Conservation (phyloP, 1,140 invertebrate species). For the Zophobas morio region DNA sequence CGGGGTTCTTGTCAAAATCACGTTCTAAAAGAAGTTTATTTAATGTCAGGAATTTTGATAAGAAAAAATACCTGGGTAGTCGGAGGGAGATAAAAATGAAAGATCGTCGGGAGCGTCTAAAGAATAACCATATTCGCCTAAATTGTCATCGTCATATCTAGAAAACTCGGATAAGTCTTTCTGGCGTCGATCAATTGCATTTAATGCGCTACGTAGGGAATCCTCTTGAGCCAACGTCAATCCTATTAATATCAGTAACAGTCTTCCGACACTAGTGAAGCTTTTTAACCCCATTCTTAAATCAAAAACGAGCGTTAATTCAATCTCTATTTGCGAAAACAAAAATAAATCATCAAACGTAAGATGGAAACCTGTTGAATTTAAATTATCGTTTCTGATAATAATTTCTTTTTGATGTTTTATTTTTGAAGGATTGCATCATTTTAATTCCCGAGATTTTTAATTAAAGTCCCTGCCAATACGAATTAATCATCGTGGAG, state of each 20-base stretch:
- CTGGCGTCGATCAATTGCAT: slow-evolving; percentile 69
- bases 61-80: slow-evolving; percentile 43
- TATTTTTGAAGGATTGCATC: not conserved
- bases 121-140: slow-evolving; percentile 55
- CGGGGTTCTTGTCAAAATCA: slow-evolving; percentile 38
- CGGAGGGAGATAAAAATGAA: slow-evolving; percentile 53
- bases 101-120: slow-evolving; percentile 56
- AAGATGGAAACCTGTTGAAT: slow-evolving; percentile 30
- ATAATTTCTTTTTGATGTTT: slow-evolving; percentile 1
- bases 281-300: slow-evolving; percentile 39
- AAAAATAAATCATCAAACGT: not conserved
- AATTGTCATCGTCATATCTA: slow-evolving; percentile 53
- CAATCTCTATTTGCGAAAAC: not conserved
- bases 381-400: slow-evolving; percentile 2
- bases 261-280: slow-evolving; percentile 15
- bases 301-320: slow-evolving; percentile 15
- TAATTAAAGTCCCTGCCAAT: slow-evolving; percentile 8
- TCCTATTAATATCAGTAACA: slow-evolving; percentile 38
- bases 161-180: slow-evolving; percentile 58
- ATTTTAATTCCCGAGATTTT: slow-evolving; percentile 3
- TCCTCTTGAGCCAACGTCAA: slow-evolving; percentile 61
- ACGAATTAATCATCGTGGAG: no score
- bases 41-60: no score
- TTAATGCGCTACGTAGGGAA: slow-evolving; percentile 67
- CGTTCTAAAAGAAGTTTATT: slow-evolving; percentile 30